Evolutionary conservation across 2,113 vertebrate genomes (phyloP), one percentile per base, ranked within the genome.

Genomic region (Agapornis roseicollis): DNA sequence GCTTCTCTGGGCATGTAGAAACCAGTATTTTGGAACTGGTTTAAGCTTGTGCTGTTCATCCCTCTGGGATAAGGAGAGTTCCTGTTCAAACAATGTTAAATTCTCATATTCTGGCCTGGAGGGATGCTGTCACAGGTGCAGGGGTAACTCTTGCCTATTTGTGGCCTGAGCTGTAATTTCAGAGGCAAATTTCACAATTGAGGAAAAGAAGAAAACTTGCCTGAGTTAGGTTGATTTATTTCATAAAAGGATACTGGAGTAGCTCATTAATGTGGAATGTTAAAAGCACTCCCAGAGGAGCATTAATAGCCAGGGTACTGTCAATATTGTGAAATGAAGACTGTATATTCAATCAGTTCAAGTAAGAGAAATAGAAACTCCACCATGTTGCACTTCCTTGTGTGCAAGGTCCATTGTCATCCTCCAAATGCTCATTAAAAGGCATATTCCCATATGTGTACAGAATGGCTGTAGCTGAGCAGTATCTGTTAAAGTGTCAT

Each of bases 91-190:
- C 77, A 84, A 10, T 49, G 55, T 94, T 88, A 88, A 79, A 84
- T 91, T 88, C 90, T 92, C 80, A 17, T 74, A 15, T 88, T 96
- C 47, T 90, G 69, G 65, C 61, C 93, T 88, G 77, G 76, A 93
- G 89, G 90, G 72, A 68, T 92, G 76, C 80, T 92, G 61, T 88
- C 76, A 88, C 91, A 95, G 93, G 85, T 97, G 91, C 93, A 81
- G 82, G 50, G 78, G 42, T 85, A 61, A 53, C 77, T 93, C 7
- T 94, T 90, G 82, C 72, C 82, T 90, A 4, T 88, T 84, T 84
- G 73, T 0, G 0, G 78, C 71, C 81, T 85, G 66, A 77, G 91
- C 66, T 94, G 73, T 92, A 91, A 94, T 89, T 96, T 96, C 91
- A 88, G 78, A 92, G 70, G 63, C 17, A 73, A 68, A 81, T 64